A percentile compares a stretch with the other conserved stretches of the same genome.
These are phyloP conservation scores for Centropus unirufus DNA, from an alignment of 2,113 vertebrate species.

Conservation along the genomic window DNA sequence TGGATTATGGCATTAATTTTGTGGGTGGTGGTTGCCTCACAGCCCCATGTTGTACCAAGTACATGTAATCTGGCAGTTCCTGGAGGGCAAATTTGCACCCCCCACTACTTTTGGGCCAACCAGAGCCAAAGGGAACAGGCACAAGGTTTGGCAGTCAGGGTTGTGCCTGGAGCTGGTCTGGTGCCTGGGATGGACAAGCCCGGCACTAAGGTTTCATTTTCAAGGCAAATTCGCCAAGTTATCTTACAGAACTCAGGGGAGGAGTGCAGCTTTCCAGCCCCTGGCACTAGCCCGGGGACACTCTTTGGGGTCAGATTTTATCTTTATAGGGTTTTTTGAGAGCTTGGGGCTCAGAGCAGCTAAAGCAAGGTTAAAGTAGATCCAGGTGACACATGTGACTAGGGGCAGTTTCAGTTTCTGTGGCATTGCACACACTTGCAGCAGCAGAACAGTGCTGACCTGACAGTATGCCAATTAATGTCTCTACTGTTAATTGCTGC, in stretches of 20 bases:
- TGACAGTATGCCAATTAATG: slow-evolving; percentile 6
- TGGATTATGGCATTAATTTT: neutral
- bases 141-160: neutral
- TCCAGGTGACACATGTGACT: neutral
- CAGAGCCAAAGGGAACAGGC: neutral
- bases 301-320: neutral
- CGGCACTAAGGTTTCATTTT: neutral
- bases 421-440: neutral
- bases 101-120: neutral
- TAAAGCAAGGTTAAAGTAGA: neutral
- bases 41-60: neutral
- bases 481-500: slow-evolving; percentile 10
- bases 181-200: neutral
- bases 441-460: neutral
- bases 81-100: neutral
- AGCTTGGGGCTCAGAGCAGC: neutral
- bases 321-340: neutral
- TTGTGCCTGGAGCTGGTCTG: neutral
- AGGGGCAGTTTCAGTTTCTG: neutral
- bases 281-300: neutral
- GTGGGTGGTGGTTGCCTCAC: neutral
- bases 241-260: neutral
- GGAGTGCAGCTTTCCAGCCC: neutral
- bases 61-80: neutral
- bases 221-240: neutral